Percentiles rank a stretch among this genome's conserved stretches.
These are phyloP conservation scores for Psylliodes chrysocephalus DNA, from an alignment of 2,888 invertebrate genomes.

Conservation along the genomic window DNA sequence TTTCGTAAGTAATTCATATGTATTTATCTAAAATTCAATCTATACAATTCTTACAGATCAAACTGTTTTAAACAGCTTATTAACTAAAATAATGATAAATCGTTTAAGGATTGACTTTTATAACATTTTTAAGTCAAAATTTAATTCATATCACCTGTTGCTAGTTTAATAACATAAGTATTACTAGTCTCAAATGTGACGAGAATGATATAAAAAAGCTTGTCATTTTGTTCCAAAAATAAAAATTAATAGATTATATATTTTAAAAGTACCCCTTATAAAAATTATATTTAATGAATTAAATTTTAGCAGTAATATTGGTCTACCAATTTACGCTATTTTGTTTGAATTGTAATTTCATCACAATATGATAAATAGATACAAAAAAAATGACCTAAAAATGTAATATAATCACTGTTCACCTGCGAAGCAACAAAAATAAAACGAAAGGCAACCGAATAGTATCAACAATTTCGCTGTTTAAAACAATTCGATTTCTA, in stretches of 20 bases:
- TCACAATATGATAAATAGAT: neutral
- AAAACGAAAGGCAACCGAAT: slow-evolving; percentile 1
- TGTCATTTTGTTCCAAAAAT: too few species aligned
- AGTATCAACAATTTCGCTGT: slow-evolving; percentile 50
- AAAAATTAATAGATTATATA: too few species aligned
- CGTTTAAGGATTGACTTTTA: neutral
- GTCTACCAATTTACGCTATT: too few species aligned
- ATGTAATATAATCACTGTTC: neutral
- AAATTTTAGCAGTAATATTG: too few species aligned
- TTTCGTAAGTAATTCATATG: slow-evolving; percentile 49
- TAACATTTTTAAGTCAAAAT: neutral
- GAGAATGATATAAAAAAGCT: too few species aligned
- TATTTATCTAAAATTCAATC: slow-evolving; percentile 57
- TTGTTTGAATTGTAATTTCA: too few species aligned
- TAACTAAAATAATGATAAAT: neutral
- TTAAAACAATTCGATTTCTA: slow-evolving; percentile 49
- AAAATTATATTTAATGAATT: too few species aligned
- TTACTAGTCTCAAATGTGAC: too few species aligned
- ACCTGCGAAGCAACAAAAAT: neutral
- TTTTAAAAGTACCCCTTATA: too few species aligned
- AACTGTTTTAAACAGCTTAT: slow-evolving; percentile 58
- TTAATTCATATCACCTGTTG: too few species aligned
- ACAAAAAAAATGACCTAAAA: neutral
- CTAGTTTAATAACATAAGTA: too few species aligned
- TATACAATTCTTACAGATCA: slow-evolving; percentile 59